phyloP scores from a whole-genome alignment of 2,888 invertebrate species.

The Pomacea canaliculata region DNA sequence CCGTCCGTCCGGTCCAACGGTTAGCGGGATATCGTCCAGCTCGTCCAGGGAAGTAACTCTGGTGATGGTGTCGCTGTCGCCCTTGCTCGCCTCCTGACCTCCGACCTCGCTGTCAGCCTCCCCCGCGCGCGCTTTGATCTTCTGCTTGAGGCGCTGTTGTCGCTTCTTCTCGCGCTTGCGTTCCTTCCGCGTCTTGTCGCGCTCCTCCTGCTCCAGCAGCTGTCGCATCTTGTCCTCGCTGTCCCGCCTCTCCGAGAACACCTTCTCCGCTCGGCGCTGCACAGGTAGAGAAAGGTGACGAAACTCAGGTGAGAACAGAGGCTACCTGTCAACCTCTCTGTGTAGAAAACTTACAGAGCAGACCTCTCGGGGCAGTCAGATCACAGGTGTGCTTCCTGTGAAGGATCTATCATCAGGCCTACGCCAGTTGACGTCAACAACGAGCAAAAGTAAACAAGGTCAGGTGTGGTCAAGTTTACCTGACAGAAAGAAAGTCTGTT shows the following conservation, averaged over 20 bases:
- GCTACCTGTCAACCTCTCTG: too few species aligned
- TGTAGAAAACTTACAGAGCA: too few species aligned
- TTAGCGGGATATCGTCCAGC: slow-evolving; percentile 25
- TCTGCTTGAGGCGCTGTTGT: slow-evolving; percentile 37
- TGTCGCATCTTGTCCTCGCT: slow-evolving; percentile 26
- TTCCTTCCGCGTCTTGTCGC: slow-evolving; percentile 42
- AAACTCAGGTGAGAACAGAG: too few species aligned
- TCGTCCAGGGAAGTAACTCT: slow-evolving; percentile 16
- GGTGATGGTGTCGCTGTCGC: not conserved
- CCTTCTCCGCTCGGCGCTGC: too few species aligned
- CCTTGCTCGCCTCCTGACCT: not conserved
- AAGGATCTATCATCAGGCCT: too few species aligned
- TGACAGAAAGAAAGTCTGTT: slow-evolving; percentile 29
- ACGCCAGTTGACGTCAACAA: too few species aligned
- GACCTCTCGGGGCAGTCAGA: too few species aligned
- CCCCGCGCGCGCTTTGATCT: slow-evolving; percentile 15
- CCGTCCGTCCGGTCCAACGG: slow-evolving; percentile 17
- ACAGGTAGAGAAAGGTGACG: too few species aligned
- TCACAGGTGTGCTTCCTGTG: too few species aligned
- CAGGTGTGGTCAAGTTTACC: slow-evolving; percentile 24
- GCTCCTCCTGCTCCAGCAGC: slow-evolving; percentile 48
- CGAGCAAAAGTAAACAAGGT: too few species aligned
- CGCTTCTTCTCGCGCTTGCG: slow-evolving; percentile 53
- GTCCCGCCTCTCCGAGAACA: not conserved
- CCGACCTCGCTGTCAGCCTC: not conserved